Conservation (phyloP, 2,888 invertebrate genomes). For the Loripinus fragilis region DNA sequence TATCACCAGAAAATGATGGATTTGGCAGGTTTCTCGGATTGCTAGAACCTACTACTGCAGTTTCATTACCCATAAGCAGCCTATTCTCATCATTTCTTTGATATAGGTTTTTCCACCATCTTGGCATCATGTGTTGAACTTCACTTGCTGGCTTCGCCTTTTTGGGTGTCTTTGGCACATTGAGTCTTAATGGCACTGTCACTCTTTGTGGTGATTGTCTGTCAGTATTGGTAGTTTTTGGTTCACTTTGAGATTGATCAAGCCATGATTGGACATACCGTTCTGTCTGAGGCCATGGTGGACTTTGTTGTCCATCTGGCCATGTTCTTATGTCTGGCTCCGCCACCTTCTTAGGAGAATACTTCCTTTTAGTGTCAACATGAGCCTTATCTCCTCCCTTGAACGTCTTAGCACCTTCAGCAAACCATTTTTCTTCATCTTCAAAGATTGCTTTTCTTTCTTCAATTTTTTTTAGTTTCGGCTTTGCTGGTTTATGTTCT, state of each 20-base stretch:
- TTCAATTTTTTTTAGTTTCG: neutral
- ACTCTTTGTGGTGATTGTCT: neutral
- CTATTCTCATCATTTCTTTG: constrained; percentile 46
- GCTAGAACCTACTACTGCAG: neutral
- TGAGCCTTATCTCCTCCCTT: neutral
- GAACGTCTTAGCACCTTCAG: constrained; percentile 23
- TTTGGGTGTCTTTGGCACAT: neutral
- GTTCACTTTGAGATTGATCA: neutral
- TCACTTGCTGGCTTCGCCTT: neutral
- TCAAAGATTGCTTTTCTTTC: neutral
- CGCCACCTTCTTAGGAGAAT: neutral
- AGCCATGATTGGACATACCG: constrained; percentile 39
- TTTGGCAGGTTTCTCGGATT: neutral
- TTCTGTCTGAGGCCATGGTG: constrained; percentile 28
- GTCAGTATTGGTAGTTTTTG: neutral
- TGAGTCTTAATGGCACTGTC: neutral
- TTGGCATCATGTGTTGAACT: constrained; percentile 41
- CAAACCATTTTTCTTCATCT: constrained; percentile 11
- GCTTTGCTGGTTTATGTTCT: neutral
- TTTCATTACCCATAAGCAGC: constrained; percentile 33
- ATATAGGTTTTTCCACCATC: constrained; percentile 60
- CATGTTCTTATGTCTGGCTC: constrained; percentile 24
- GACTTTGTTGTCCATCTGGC: constrained; percentile 34
- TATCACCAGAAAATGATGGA: neutral
- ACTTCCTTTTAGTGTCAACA: neutral